Conservation (phyloP, 2,797 vertebrate genomes). For the Brachyalestes nurse region DNA sequence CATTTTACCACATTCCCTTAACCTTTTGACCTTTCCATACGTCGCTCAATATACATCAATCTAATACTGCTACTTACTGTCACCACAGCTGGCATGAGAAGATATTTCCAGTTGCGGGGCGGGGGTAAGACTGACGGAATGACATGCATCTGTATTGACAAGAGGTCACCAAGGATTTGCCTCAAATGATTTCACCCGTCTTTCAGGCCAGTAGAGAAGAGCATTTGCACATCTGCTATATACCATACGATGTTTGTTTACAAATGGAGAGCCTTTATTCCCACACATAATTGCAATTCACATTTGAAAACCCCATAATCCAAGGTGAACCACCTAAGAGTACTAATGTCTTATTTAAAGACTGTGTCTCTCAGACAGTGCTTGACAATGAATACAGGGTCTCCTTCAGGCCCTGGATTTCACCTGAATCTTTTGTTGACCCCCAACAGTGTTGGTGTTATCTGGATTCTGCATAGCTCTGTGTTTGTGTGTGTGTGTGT, state of each 20-base stretch:
- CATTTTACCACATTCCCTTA: slow-evolving; percentile 11
- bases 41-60: not conserved
- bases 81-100: not conserved
- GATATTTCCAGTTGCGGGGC: not conserved
- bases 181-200: slow-evolving; percentile 34
- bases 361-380: slow-evolving; percentile 43
- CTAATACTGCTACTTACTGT: not conserved
- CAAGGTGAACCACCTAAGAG: slow-evolving; percentile 61
- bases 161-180: slow-evolving; percentile 24
- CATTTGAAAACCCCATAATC: slow-evolving; percentile 73
- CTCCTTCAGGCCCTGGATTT: not conserved
- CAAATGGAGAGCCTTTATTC: slow-evolving; percentile 65
- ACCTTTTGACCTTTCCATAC: slow-evolving; percentile 16
- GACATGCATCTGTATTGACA: slow-evolving; percentile 40
- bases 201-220: slow-evolving; percentile 39
- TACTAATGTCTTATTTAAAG: slow-evolving; percentile 57
- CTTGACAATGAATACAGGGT: not conserved
- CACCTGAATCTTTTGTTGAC: not conserved
- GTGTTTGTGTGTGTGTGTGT: no score
- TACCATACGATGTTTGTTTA: slow-evolving; percentile 71
- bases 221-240: slow-evolving; percentile 66
- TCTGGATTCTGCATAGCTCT: not conserved
- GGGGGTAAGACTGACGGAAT: not conserved
- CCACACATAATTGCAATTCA: slow-evolving; percentile 74
- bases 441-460: not conserved